Evolutionary conservation across 2,888 invertebrate genomes (phyloP), one percentile per base, ranked within the genome.

Genomic region (Sphaeridia pumilis): DNA sequence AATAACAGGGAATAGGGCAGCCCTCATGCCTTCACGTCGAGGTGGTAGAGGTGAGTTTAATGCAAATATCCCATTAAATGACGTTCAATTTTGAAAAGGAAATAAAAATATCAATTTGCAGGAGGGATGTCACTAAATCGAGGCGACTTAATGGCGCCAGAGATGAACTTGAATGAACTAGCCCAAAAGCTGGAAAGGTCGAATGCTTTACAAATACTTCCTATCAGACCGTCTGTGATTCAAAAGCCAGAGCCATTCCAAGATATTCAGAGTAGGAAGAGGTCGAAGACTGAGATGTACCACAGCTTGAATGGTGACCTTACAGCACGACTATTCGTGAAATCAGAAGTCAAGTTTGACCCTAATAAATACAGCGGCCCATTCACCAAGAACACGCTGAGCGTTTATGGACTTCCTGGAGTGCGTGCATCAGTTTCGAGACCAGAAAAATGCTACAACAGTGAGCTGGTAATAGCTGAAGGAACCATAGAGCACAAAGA

Each of bases 161-260:
- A 60, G 21, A 47, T 64, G 38, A 60, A 56, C 0, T 41, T 65
- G 14, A 58, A 54, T 46, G 60, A 65, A 47, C 50, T 65, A 12
- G 63, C 65, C 5, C 60, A 62, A 22, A 63, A 63, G 36, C 41
- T 65, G 51, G 61, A 60, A 43, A 59, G 56, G 46, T 62, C 61
- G 2, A 63, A 63, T 54, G 60, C 65, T 4, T 49, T 65, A 12
- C 60, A 62, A 54, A 65, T 65, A 35, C 49, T 62, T 3, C 62
- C 63, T 12, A 59, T 63, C 44, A 57, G 58, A 12, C 61, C 63
- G 5, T 49, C 54, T 42, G 57, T 60, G 44, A 58, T 57, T 26
- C 49, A 52, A 36, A 56, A 59, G 26, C 55, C 49, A 46, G 59
- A 59, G 2, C 10, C 25, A 21, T 20, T 38, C 20, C 41, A 35